Conservation (phyloP, 1,140 invertebrate genomes). For the Anthonomus grandis region DNA sequence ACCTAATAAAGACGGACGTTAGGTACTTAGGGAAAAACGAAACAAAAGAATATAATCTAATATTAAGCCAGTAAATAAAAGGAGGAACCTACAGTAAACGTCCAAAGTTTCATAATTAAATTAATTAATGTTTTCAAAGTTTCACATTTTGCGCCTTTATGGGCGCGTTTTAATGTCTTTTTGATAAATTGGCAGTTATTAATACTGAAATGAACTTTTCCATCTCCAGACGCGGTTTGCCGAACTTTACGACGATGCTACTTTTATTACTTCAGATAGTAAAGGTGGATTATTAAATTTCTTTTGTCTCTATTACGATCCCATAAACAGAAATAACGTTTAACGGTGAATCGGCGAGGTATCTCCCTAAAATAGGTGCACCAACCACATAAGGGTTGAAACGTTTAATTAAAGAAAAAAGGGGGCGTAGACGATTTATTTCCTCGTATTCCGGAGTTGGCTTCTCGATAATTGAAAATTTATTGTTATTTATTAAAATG, state of each 20-base stretch:
- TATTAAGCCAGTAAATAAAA: slow-evolving; percentile 28
- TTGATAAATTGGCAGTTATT: slow-evolving; percentile 47
- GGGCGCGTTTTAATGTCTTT: slow-evolving; percentile 41
- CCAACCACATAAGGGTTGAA: slow-evolving; percentile 26
- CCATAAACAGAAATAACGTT: no score
- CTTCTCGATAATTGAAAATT: slow-evolving; percentile 25
- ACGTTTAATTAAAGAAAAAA: slow-evolving; percentile 30
- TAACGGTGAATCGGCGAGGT: no score
- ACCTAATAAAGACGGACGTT: slow-evolving; percentile 25
- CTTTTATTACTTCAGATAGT: slow-evolving; percentile 3
- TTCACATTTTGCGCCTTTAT: slow-evolving; percentile 37
- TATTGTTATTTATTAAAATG: slow-evolving; percentile 22
- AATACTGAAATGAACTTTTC: slow-evolving; percentile 35
- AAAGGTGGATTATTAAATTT: slow-evolving; percentile 9
- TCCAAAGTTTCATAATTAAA: slow-evolving; percentile 45
- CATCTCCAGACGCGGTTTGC: slow-evolving; percentile 6
- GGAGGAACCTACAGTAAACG: slow-evolving; percentile 32
- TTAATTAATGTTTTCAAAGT: slow-evolving; percentile 45
- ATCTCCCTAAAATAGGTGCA: no score
- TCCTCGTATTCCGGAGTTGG: slow-evolving; percentile 21
- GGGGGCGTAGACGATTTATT: slow-evolving; percentile 29
- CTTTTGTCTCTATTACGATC: no score
- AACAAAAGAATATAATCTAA: slow-evolving; percentile 24
- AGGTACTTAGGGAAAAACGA: not conserved
- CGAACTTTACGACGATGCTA: not conserved